Base-by-base conservation (phyloP, 1,140 invertebrate species). In the Drosophila oshimai region DNA sequence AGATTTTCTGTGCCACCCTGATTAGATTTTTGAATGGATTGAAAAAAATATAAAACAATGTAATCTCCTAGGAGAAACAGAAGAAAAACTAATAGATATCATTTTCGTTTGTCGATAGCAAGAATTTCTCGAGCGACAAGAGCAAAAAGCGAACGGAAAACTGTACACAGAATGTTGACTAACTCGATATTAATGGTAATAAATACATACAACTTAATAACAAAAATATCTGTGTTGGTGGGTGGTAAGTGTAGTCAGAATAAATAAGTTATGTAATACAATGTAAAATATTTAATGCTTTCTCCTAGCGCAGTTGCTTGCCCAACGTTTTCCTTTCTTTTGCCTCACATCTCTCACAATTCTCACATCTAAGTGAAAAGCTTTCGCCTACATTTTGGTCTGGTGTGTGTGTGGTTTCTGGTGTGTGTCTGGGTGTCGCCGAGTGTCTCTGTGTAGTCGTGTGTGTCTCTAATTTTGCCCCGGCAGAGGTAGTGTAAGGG, bases 181-280 rank as follows among this genome's bases (percentile, higher is more conserved):
- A 74, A 79, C 68, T 60, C 28, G 29, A 55, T 64, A 49, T 39
- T 55, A 71, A 64, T 57, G 29, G 53, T 72, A 83, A 83, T 83
- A 83, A 83, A 83, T 83, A 83, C 58, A 42, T 60, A 57, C 46
- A 79, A 71, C 78, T 83, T 84, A 83, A 84, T 74, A 83, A 83
- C 79, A 84, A 80, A 65, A 39, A 51, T 50, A 49, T 60, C 33
- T 36, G 55, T 42, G 4, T 36, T 17, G 28, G 47, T 58, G 24
- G 29, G 17, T 47, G 44, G 33, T n/a, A n/a, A n/a, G n/a, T 33
- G 17, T 55, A 12, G 50, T 34, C 36, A 49, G 65, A 83, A 81
- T 84, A 78, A 81, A 81, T 83, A 77, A 77, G 26, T 83, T 53
- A 73, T 68, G 36, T 73, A 62, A 77, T 53, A 73, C 51, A 76